Percentiles rank a stretch among this genome's conserved stretches.
phyloP scores from a whole-genome alignment of 1,140 invertebrate species.

The Mylabris phalerata region DNA sequence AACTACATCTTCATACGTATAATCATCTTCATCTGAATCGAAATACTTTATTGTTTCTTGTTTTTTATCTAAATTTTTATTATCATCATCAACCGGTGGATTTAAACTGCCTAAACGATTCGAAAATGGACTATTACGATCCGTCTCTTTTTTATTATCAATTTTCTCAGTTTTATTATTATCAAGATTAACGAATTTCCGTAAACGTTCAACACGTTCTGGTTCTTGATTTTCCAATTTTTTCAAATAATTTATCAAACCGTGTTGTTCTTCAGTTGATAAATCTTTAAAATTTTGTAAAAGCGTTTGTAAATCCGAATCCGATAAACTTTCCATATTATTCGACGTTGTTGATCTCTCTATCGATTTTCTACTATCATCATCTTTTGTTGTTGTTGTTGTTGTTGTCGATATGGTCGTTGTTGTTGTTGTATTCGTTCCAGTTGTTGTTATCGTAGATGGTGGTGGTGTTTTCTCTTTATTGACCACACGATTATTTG shows the following conservation, averaged over 20 bases:
- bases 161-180: slow-evolving; percentile 37
- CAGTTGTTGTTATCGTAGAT: not conserved
- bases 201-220: slow-evolving; percentile 60
- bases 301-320: slow-evolving; percentile 65
- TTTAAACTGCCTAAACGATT: slow-evolving; percentile 32
- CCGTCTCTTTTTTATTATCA: slow-evolving; percentile 31
- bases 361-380: too few species aligned
- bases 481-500: not conserved
- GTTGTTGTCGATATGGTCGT: not conserved
- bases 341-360: slow-evolving; percentile 17
- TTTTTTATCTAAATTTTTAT: slow-evolving; percentile 30
- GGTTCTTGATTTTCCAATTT: slow-evolving; percentile 67
- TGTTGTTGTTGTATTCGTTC: not conserved
- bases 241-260: slow-evolving; percentile 68
- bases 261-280: slow-evolving; percentile 68
- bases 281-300: slow-evolving; percentile 74
- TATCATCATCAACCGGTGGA: slow-evolving; percentile 44
- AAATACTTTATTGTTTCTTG: slow-evolving; percentile 37
- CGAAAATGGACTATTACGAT: slow-evolving; percentile 31
- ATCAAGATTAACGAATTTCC: slow-evolving; percentile 57
- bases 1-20: slow-evolving; percentile 60
- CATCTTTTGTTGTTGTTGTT: not conserved
- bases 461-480: slow-evolving; percentile 15
- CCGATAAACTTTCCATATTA: slow-evolving; percentile 64
- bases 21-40: slow-evolving; percentile 59